Evolutionary conservation across 1,140 invertebrate species (phyloP).

Genomic region (Drosophila nigromelanica): DNA sequence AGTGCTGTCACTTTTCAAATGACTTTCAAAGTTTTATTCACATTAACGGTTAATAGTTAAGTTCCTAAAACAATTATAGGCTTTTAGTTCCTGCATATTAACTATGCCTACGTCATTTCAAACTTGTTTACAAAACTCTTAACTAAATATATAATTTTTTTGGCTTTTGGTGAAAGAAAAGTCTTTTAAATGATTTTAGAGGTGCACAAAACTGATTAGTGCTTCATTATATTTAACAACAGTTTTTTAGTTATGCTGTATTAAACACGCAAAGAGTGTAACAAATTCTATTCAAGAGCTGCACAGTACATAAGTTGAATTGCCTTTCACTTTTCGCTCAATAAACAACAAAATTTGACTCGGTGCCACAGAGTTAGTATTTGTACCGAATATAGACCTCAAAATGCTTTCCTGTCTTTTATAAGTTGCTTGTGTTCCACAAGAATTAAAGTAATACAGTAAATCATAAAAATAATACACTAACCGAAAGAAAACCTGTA

Average conservation of each 20-base stretch:
- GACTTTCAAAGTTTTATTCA: too few species aligned
- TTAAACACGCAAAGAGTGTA: conserved; percentile 76
- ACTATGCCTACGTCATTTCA: conserved; percentile 9
- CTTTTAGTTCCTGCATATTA: conserved; percentile 2
- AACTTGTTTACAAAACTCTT: conserved; percentile 2
- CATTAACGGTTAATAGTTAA: conserved; percentile 3
- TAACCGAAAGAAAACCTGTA: not conserved
- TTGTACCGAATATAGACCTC: conserved; percentile 52
- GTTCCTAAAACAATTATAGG: conserved; percentile 12
- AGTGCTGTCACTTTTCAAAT: too few species aligned
- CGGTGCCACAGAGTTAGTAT: conserved; percentile 43
- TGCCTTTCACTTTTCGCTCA: conserved; percentile 71
- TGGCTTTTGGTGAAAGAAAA: conserved; percentile 24
- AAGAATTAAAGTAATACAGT: conserved; percentile 10
- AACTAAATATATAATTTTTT: conserved; percentile 12
- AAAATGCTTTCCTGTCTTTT: conserved; percentile 26
- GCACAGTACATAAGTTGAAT: conserved; percentile 25
- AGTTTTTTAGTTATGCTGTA: conserved; percentile 41
- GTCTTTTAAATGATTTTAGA: conserved; percentile 20
- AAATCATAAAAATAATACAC: conserved; percentile 2
- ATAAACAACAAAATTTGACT: conserved; percentile 62
- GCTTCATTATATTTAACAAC: conserved; percentile 38
- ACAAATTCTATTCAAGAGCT: conserved; percentile 62
- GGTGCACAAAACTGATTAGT: conserved; percentile 42
- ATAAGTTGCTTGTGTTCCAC: not conserved